A percentile compares a stretch with the other conserved stretches of the same genome.
Conservation (phyloP, 2,113 vertebrate genomes). For the Heterotis niloticus region DNA sequence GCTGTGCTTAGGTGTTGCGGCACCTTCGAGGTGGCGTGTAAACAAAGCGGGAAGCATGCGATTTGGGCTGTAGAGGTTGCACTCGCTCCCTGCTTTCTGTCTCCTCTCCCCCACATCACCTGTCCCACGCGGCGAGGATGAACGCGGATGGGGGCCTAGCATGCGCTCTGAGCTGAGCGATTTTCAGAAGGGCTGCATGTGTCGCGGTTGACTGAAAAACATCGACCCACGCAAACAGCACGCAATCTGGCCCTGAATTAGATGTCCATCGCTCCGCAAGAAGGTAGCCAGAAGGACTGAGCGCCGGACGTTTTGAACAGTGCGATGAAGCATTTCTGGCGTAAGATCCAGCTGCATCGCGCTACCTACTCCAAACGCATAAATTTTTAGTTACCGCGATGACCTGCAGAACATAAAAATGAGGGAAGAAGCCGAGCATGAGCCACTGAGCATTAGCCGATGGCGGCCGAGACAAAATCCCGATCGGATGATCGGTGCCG, state of each 20-base stretch:
- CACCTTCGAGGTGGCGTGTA: too few relatives aligned
- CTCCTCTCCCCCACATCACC: too few relatives aligned
- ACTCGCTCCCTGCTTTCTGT: too few relatives aligned
- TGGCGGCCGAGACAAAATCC: background rate
- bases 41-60: too few relatives aligned
- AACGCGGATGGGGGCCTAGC: too few relatives aligned
- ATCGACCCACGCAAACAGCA: background rate
- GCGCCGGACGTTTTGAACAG: conserved; percentile 41
- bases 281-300: background rate
- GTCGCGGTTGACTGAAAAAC: background rate
- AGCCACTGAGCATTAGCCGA: conserved; percentile 48
- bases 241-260: conserved; percentile 1
- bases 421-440: conserved; percentile 37
- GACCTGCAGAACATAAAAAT: conserved; percentile 29
- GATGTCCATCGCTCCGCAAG: background rate
- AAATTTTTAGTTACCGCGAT: conserved; percentile 25
- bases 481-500: conserved; percentile 8
- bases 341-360: conserved; percentile 22
- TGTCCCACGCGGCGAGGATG: too few relatives aligned
- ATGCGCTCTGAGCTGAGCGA: too few relatives aligned
- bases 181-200: too few relatives aligned
- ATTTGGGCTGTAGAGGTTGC: too few relatives aligned
- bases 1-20: too few relatives aligned
- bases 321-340: conserved; percentile 37
- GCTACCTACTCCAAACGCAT: conserved; percentile 15